Conservation (phyloP, 2,888 invertebrate species). For the Drosophila sordidula region DNA sequence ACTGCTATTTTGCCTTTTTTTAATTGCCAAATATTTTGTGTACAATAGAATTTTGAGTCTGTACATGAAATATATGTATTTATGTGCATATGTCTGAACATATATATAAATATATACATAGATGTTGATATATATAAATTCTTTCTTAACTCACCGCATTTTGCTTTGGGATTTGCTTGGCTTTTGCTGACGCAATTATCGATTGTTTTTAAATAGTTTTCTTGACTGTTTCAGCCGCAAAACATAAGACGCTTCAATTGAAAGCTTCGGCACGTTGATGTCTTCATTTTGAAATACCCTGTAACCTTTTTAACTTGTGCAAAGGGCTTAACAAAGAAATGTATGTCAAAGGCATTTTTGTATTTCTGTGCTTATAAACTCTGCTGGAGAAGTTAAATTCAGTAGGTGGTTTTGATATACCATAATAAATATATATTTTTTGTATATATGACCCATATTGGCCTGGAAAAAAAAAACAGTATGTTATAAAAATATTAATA, state of each 20-base stretch:
- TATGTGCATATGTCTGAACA: constrained; percentile 5
- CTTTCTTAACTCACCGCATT: constrained; percentile 15
- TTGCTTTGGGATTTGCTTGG: constrained; percentile 11
- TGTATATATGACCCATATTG: too few species aligned
- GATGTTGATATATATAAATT: constrained; percentile 1
- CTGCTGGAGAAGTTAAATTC: too few species aligned
- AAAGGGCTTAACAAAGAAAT: not conserved
- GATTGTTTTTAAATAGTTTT: constrained; percentile 63
- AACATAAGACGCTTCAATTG: constrained; percentile 25
- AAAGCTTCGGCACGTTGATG: constrained; percentile 2
- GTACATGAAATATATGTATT: constrained; percentile 51
- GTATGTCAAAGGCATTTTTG: not conserved
- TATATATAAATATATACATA: constrained; percentile 4
- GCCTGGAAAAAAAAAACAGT: too few species aligned
- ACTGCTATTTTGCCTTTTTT: constrained; percentile 30
- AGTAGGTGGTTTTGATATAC: too few species aligned
- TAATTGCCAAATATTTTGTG: constrained; percentile 73
- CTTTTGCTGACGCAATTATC: constrained; percentile 69
- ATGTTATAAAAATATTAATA: not conserved
- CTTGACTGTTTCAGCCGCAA: constrained; percentile 7
- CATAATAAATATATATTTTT: too few species aligned
- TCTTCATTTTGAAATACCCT: constrained; percentile 19
- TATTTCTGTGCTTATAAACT: too few species aligned
- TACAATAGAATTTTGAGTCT: constrained; percentile 51
- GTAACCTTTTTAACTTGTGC: not conserved